phyloP scores from a whole-genome alignment of 2,888 invertebrate species.

The Scaeva pyrastri region DNA sequence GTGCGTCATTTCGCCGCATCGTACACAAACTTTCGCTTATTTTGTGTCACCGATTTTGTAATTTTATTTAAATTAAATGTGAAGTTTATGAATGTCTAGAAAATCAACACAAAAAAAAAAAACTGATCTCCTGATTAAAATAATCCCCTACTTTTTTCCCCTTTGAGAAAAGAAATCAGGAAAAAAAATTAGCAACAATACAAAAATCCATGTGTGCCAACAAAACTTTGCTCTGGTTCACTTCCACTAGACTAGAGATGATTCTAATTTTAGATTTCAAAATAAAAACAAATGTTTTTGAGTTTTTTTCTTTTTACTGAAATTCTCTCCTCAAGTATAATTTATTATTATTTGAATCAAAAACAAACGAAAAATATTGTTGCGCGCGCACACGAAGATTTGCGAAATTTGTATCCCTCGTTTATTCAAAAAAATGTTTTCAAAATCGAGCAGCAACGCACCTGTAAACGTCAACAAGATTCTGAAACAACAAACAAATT shows the following conservation, averaged over 20 bases:
- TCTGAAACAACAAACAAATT: neutral
- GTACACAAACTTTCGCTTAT: conserved; percentile 5
- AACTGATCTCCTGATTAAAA: conserved; percentile 32
- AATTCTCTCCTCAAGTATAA: conserved; percentile 24
- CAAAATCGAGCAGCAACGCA: conserved; percentile 41
- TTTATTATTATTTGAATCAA: neutral
- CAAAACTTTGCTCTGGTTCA: conserved; percentile 58
- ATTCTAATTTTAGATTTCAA: conserved; percentile 60
- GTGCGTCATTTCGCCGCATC: conserved; percentile 5
- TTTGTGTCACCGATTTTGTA: conserved; percentile 5
- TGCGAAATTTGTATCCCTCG: conserved; percentile 1
- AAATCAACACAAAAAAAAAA: conserved; percentile 30
- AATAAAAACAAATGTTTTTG: conserved; percentile 58
- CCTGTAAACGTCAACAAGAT: conserved; percentile 68
- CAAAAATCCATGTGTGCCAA: conserved; percentile 36
- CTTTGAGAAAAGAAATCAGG: neutral
- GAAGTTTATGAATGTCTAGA: conserved; percentile 25
- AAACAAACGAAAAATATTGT: neutral
- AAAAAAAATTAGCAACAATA: neutral
- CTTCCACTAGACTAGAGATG: conserved; percentile 36
- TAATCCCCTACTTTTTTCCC: neutral
- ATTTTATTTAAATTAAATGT: neutral
- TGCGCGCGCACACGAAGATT: conserved; percentile 50
- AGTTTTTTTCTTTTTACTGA: neutral
- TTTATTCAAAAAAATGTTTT: conserved; percentile 2